These are phyloP conservation scores for Dipodomys merriami DNA, from an alignment of 2,113 vertebrate genomes.

Conservation along the genomic window DNA sequence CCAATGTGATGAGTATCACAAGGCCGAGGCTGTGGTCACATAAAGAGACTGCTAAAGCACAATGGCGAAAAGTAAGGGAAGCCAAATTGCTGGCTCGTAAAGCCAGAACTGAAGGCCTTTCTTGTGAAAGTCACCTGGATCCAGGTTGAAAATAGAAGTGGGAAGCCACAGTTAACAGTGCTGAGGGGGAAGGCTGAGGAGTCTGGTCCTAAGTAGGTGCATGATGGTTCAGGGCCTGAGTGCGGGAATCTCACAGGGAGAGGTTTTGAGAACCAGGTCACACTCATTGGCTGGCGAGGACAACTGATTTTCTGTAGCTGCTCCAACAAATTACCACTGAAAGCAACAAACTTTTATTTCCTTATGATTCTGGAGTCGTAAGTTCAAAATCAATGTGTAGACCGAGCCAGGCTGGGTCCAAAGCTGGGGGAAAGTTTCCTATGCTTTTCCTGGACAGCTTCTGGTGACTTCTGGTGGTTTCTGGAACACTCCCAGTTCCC, in stretches of 20 bases:
- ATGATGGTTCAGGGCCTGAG: rapidly evolving
- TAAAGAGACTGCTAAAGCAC: background rate
- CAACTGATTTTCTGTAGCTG: background rate
- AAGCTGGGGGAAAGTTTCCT: background rate
- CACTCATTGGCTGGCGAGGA: background rate
- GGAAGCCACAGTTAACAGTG: background rate
- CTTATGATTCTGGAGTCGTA: background rate
- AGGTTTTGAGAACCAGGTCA: background rate
- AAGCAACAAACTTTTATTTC: too few species aligned
- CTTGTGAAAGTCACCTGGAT: background rate
- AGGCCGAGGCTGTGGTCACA: too few species aligned
- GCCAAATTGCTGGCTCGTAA: background rate
- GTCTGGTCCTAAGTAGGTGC: too few species aligned
- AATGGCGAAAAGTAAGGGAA: background rate
- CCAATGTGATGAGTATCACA: background rate
- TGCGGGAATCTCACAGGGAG: background rate
- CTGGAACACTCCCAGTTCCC: too few species aligned
- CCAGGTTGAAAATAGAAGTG: background rate
- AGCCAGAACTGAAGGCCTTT: background rate
- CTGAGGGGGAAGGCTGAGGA: background rate
- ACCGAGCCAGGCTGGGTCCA: background rate
- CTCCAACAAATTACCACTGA: background rate
- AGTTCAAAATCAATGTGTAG: background rate
- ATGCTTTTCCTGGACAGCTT: background rate
- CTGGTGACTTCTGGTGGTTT: background rate